Evolutionary conservation across 2,113 vertebrate genomes (phyloP), one percentile per base, ranked within the genome.

Genomic region (Etheostoma spectabile): DNA sequence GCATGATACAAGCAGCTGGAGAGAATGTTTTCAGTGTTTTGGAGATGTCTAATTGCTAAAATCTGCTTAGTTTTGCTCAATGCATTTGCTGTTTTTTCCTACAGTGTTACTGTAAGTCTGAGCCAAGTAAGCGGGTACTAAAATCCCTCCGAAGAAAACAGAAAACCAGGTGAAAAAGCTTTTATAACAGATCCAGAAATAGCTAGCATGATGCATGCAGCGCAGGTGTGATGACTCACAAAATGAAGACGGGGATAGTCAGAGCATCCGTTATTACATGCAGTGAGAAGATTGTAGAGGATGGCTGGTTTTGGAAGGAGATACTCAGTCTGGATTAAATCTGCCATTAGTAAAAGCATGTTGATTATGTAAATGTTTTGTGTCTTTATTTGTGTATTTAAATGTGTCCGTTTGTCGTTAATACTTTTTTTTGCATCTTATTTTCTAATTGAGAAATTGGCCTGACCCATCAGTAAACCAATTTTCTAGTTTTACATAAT

Each of bases 141-240:
- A 87, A 87, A 77, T 75, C 78, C 67, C 70, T 77, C 48, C 0
- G 71, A 86, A 70, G 57, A 87, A 87, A 88, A 79, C 49, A 57
- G 62, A 72, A 66, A 83, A 60, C n/a, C 77, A 77, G 82, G 80
- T 83, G 84, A 86, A 89, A 88, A 89, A 82, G 74, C 80, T 78
- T 33, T 52, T 81, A 83, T 66, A 21, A 21, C 67, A 33, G 64
- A 82, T 80, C 90, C 90, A 90, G 77, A 92, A 93, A 93, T 91
- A 91, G 69, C 86, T 45, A 76, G 61, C 77, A 80, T 82, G 90
- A 91, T 90, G 86, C 88, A 88, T 80, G 77, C 79, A 71, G 83
- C 57, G 70, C 88, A 90, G 87, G 89, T 89, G 90, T 83, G 89
- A 88, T 91, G 90, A 91, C 83, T 93, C 91, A 91, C 79, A 74